Percentiles rank a stretch among this genome's conserved stretches.
Conservation (phyloP, 2,888 invertebrate genomes). For the Hemithea aestivaria region DNA sequence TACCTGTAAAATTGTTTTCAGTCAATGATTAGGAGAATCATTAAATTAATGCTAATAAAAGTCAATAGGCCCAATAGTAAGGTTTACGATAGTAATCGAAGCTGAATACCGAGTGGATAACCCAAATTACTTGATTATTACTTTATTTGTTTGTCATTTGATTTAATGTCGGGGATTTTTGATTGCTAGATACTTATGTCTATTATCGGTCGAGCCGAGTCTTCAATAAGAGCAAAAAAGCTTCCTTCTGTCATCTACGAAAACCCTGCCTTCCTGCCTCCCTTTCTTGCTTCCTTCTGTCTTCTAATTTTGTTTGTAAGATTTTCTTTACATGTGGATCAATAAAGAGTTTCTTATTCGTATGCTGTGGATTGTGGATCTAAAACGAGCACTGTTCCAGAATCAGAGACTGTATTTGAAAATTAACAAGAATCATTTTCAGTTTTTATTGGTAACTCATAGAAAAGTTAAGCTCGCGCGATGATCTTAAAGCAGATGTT, state of each 20-base stretch:
- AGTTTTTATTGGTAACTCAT: too few species aligned
- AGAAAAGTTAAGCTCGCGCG: too few species aligned
- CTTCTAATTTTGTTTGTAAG: too few species aligned
- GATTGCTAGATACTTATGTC: slow-evolving; percentile 12
- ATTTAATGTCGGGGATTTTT: slow-evolving; percentile 9
- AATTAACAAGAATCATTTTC: too few species aligned
- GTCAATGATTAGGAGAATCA: slow-evolving; percentile 11
- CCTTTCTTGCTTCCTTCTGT: too few species aligned
- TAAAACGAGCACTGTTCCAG: too few species aligned
- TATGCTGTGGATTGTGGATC: too few species aligned
- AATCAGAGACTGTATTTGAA: too few species aligned
- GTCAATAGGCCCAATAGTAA: slow-evolving; percentile 17
- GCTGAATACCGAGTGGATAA: slow-evolving; percentile 12
- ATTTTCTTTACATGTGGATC: too few species aligned
- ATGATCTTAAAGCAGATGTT: too few species aligned
- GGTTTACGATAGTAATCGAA: slow-evolving; percentile 17
- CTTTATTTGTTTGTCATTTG: slow-evolving; percentile 16
- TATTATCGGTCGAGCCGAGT: slow-evolving; percentile 8
- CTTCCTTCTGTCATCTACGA: slow-evolving; percentile 12
- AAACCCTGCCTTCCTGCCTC: too few species aligned
- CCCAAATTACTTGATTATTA: slow-evolving; percentile 17
- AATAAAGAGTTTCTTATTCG: too few species aligned
- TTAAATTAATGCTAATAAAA: slow-evolving; percentile 16
- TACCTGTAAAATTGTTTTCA: slow-evolving; percentile 14
- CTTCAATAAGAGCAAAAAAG: slow-evolving; percentile 9